phyloP scores from a whole-genome alignment of 2,113 vertebrate genomes.

The Synchiropus splendidus region DNA sequence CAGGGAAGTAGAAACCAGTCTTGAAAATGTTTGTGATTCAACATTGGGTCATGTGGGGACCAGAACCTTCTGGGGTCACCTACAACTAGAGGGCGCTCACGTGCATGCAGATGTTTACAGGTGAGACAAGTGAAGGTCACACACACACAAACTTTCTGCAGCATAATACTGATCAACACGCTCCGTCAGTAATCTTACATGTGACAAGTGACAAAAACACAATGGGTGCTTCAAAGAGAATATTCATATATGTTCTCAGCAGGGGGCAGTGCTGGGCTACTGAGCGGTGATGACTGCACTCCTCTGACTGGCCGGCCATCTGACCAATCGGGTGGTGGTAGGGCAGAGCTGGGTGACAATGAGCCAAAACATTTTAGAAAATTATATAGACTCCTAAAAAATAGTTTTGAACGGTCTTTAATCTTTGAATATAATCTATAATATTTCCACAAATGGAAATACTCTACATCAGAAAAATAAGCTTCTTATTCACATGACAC shows the following conservation, averaged over 20 bases:
- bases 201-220: constrained; percentile 22
- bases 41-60: no score
- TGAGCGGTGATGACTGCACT: no score
- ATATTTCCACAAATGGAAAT: constrained; percentile 1
- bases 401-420: constrained; percentile 2
- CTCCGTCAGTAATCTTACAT: constrained; percentile 1
- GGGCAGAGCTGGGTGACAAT: no score
- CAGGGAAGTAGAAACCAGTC: no score
- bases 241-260: constrained; percentile 34
- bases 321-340: no score
- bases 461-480: constrained; percentile 25
- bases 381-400: not conserved
- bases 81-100: constrained; percentile 17
- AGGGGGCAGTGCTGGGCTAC: constrained; percentile 22
- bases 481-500: constrained; percentile 5
- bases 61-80: no score
- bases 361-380: no score
- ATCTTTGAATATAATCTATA: constrained; percentile 1
- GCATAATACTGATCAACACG: not conserved
- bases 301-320: no score
- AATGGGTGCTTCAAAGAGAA: no score
- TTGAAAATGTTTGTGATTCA: no score
- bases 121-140: constrained; percentile 22
- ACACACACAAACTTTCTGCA: no score
- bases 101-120: constrained; percentile 42